These are phyloP conservation scores for Marronus borbonicus DNA, from an alignment of 2,888 invertebrate species.

Conservation along the genomic window DNA sequence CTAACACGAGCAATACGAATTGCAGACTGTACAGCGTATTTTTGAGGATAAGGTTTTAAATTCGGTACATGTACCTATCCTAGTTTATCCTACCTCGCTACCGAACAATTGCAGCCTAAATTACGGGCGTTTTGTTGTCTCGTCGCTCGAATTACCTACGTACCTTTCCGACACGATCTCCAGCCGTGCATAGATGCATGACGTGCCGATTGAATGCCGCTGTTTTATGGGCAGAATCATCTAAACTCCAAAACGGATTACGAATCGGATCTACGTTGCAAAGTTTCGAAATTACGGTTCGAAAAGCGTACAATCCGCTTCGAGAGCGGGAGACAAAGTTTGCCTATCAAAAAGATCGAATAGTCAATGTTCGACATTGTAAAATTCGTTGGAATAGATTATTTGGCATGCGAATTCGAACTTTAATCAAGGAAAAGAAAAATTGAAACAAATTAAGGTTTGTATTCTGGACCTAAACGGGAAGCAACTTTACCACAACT, in stretches of 20 bases:
- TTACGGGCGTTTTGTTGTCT: conserved; percentile 32
- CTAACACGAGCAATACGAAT: no score
- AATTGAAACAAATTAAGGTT: no score
- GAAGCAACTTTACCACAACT: no score
- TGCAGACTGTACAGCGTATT: neutral
- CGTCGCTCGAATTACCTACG: conserved; percentile 7
- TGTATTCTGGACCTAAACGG: no score
- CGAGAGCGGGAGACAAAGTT: no score
- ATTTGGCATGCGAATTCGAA: no score
- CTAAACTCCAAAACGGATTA: neutral
- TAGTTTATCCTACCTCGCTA: conserved; percentile 14
- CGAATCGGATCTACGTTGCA: neutral
- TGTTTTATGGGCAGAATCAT: conserved; percentile 1
- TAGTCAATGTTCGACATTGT: no score
- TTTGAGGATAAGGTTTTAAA: conserved; percentile 12
- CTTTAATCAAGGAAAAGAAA: no score
- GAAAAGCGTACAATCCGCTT: neutral
- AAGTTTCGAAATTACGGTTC: neutral
- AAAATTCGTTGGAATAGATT: no score
- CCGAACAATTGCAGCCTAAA: conserved; percentile 40
- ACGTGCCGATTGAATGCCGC: conserved; percentile 1
- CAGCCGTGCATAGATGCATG: conserved; percentile 17
- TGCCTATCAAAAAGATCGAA: no score
- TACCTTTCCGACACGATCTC: neutral
- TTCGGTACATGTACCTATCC: conserved; percentile 20